A percentile compares a stretch with the other conserved stretches of the same genome.
Evolutionary conservation across 2,888 invertebrate genomes (phyloP).

Genomic region (Belgica antarctica): DNA sequence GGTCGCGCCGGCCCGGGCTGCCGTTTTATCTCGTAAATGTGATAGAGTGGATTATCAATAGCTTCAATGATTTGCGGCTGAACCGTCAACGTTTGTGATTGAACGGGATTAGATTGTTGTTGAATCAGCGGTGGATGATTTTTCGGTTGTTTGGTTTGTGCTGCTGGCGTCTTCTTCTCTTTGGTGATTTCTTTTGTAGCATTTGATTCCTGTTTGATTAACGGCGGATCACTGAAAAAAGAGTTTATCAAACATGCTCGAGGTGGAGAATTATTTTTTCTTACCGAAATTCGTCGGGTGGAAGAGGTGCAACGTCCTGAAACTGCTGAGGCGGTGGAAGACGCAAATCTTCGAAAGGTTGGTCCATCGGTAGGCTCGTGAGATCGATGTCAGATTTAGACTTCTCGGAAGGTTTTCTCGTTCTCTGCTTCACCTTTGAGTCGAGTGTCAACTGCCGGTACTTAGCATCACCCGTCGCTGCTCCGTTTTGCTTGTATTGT

Average conservation of each 20-base stretch:
- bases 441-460: conserved; percentile 58
- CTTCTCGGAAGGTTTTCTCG: conserved; percentile 52
- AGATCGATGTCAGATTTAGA: conserved; percentile 63
- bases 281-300: conserved; percentile 72
- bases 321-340: conserved; percentile 82
- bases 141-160: neutral
- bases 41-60: conserved; percentile 75
- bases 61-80: conserved; percentile 47
- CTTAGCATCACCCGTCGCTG: conserved; percentile 56
- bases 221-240: conserved; percentile 60
- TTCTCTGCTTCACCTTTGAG: conserved; percentile 47
- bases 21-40: conserved; percentile 68
- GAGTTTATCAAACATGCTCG: too few relatives aligned
- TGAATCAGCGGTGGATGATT: conserved; percentile 9
- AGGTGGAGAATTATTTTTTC: too few relatives aligned
- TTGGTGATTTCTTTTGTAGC: neutral
- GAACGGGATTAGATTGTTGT: conserved; percentile 17
- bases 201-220: conserved; percentile 44
- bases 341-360: conserved; percentile 67
- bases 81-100: neutral
- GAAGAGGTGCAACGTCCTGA: conserved; percentile 74
- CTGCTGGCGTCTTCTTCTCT: neutral
- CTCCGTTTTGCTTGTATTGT: conserved; percentile 22
- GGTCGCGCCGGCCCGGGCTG: conserved; percentile 47
- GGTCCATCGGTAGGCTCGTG: conserved; percentile 58